Conservation (phyloP, 2,113 vertebrate genomes). For the Galeopterus variegatus region DNA sequence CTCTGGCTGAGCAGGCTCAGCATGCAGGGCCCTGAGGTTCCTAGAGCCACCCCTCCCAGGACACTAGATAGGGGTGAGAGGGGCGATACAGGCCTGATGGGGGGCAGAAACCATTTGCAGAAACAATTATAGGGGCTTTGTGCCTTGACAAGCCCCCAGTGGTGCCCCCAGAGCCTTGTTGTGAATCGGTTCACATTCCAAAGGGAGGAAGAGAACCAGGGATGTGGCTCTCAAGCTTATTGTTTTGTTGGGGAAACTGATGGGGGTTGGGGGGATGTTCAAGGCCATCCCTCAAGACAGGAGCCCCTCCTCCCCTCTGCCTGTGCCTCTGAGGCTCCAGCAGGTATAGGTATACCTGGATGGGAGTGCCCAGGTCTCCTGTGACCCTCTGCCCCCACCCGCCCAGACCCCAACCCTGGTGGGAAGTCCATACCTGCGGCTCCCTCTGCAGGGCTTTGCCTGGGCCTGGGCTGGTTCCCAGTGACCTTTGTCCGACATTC, state of each 20-base stretch:
- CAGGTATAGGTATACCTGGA: neutral
- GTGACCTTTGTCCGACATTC: slow-evolving; percentile 72
- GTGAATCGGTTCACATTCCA: neutral
- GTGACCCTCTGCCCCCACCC: neutral
- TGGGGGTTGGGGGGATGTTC: neutral
- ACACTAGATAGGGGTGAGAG: neutral
- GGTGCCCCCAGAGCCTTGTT: neutral
- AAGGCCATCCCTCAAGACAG: neutral
- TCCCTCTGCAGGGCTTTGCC: neutral
- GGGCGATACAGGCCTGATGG: neutral
- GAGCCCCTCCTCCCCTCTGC: neutral
- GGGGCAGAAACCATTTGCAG: neutral
- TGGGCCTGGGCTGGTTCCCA: neutral
- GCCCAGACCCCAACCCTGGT: too few species aligned
- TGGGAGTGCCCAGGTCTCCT: neutral
- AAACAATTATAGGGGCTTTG: neutral
- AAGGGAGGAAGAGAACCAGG: neutral
- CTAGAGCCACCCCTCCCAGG: neutral
- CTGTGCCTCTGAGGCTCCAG: neutral
- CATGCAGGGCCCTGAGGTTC: neutral
- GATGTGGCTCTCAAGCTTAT: neutral
- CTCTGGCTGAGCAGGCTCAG: neutral
- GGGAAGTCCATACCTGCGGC: neutral
- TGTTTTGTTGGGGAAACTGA: neutral
- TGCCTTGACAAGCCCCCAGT: neutral